Base-by-base conservation (phyloP, 2,888 invertebrate genomes). In the Pseudococcus viburni region DNA sequence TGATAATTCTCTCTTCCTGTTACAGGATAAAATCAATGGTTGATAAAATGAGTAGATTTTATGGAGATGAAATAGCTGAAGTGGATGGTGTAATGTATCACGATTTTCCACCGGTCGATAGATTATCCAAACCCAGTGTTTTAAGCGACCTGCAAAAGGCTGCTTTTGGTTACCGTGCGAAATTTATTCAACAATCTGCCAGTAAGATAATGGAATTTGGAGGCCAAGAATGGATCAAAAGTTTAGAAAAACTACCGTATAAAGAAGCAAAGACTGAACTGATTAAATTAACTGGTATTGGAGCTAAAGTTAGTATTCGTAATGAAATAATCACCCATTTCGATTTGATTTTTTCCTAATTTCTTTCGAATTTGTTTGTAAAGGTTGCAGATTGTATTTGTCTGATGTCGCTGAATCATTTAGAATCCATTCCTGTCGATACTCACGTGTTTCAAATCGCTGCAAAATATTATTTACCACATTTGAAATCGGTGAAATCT, bases 361-460 rank as follows among this genome's bases (percentile, higher is more conserved):
- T 17, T 15, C n/a, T n/a, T 4, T 0, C 12, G n/a, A n/a, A 77
- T 59, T 42, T n/a, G 59, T 59, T 3, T n/a, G 86, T 89, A 9
- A 59, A 96, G 96, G 97, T 99, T 22, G 98, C 99, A 0, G 99
- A 99, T 92, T 99, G 99, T 92, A 96, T 99, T 90, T 98, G 97
- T 91, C 93, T 99, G 26, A 99, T 99, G 99, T 98, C 98, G 0
- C 92, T 99, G 86, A 95, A 96, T 89, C 97, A 99, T 91, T 92
- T 96, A 85, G 94, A 95, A 90, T 95, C 98, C 0, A 94, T 99
- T 88, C 99, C 99, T 0, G 96, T 99, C 0, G 99, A 99, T 92
- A 98, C 98, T 0, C 99, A 99, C 91, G 96, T 99, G 39, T 97
- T 95, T 92, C 96, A 98, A 93, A 95, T 99, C 90, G 98, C 98